Base-by-base conservation (phyloP, 2,888 invertebrate genomes). In the Ctena decussata region DNA sequence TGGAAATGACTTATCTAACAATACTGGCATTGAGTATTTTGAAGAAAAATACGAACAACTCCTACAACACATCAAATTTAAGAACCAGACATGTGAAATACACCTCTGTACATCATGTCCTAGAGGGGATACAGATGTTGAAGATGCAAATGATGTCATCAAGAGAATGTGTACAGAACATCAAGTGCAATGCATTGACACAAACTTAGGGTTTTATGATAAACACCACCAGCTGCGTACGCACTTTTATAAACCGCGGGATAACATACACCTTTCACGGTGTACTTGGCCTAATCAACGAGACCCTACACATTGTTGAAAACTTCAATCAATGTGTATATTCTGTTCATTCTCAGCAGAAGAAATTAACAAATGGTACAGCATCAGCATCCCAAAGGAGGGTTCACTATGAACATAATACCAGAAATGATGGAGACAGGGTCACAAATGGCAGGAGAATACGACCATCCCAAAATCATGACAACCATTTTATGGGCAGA, bases 271-370 rank as follows among this genome's bases (percentile, higher is more conserved):
- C 70, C 24, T 70, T 8, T 70, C 70, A 15, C 11, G 44, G 41
- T 39, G 30, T 80, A 41, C 69, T 80, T 69, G 80, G 77, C 6
- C n/a, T n/a, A 3, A 57, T 70, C 32, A 37, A 70, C 24, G 8
- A 70, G n/a, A 21, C 21, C 18, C 12, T 70, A n/a, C n/a, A 70
- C 12, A 37, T 37, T 70, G 70, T 70, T 35, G 70, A 70, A n/a
- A 41, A 37, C 21, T 70, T 70, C 8, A 37, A 70, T 24, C 3
- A 70, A 8, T 70, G 70, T 70, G 35, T 37, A 70, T 70, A 39
- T 37, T 24, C 70, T 21, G 37, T 69, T 24, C 24, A 5, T 53
- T 53, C 53, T 21, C 53, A 53, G 24, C 21, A 53, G 5, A 53
- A 15, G 53, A 53, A 53, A 53, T 53, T 21, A 53, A 53, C 53